Conservation (phyloP, 2,113 vertebrate genomes). For the Cyanoderma ruficeps region DNA sequence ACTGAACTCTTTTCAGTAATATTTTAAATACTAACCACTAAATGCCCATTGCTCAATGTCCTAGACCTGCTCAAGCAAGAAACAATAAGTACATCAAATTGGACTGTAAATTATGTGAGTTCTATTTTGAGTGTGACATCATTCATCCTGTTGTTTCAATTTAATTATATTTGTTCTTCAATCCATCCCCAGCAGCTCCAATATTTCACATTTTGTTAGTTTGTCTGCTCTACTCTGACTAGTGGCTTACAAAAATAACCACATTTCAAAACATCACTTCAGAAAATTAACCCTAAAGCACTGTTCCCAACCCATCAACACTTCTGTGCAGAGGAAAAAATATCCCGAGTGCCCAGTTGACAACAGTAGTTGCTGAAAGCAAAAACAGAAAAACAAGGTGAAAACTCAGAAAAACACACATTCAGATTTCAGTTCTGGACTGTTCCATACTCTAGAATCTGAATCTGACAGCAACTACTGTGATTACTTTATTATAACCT, state of each 20-base stretch:
- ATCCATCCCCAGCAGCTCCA: background rate
- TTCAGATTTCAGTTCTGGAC: background rate
- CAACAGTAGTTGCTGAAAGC: constrained; percentile 1
- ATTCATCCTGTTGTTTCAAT: constrained; percentile 47
- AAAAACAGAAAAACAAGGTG: background rate
- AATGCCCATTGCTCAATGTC: background rate
- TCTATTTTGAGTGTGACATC: constrained; percentile 21
- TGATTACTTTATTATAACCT: background rate
- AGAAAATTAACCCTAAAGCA: constrained; percentile 17
- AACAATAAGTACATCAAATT: background rate
- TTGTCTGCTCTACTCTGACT: background rate
- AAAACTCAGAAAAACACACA: background rate
- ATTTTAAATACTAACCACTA: background rate
- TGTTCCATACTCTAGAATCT: background rate
- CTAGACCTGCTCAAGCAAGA: background rate
- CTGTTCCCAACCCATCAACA: constrained; percentile 11
- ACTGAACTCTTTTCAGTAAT: background rate
- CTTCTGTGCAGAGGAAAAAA: background rate
- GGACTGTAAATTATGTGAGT: background rate
- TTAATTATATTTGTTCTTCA: constrained; percentile 47
- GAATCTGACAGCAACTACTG: background rate
- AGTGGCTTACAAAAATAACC: constrained; percentile 38
- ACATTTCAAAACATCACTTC: constrained; percentile 18
- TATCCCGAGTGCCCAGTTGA: background rate
- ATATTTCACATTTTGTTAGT: constrained; percentile 43